These are phyloP conservation scores for Sphyrna mokarran DNA, from an alignment of 2,113 vertebrate species.

Conservation along the genomic window DNA sequence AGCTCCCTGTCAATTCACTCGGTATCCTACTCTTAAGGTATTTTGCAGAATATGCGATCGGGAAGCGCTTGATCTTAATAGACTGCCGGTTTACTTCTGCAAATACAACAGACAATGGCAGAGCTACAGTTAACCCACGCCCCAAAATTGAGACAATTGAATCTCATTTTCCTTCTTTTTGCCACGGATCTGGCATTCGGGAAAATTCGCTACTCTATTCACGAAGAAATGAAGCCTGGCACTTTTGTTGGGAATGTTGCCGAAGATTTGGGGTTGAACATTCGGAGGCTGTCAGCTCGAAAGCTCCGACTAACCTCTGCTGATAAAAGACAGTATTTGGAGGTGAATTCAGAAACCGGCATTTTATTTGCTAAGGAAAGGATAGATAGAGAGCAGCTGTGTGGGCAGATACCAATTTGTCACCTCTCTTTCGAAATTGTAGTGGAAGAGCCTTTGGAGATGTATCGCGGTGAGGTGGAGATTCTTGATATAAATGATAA, in stretches of 20 bases:
- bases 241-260: constrained; percentile 60
- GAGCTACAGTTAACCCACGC: not conserved
- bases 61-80: too few relatives aligned
- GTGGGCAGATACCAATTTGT: constrained; percentile 46
- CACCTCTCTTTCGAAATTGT: constrained; percentile 57
- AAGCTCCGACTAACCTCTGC: constrained; percentile 62
- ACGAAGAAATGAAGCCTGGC: constrained; percentile 60
- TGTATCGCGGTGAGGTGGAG: constrained; percentile 52
- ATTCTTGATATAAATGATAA: constrained; percentile 57
- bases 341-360: constrained; percentile 52
- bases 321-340: constrained; percentile 65
- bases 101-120: not conserved
- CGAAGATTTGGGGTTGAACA: constrained; percentile 62
- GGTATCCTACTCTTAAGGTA: not conserved
- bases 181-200: constrained; percentile 40
- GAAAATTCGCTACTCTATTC: constrained; percentile 59
- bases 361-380: constrained; percentile 45
- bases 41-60: not conserved
- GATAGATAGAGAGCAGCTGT: constrained; percentile 56
- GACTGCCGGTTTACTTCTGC: too few relatives aligned
- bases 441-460: constrained; percentile 55
- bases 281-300: constrained; percentile 53
- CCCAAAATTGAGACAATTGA: not conserved
- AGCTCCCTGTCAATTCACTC: not conserved
- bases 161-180: constrained; percentile 40